These are phyloP conservation scores for Ophiothrix spiculata DNA, from an alignment of 35 echinoderm and acorn worm genomes.

Conservation along the genomic window DNA sequence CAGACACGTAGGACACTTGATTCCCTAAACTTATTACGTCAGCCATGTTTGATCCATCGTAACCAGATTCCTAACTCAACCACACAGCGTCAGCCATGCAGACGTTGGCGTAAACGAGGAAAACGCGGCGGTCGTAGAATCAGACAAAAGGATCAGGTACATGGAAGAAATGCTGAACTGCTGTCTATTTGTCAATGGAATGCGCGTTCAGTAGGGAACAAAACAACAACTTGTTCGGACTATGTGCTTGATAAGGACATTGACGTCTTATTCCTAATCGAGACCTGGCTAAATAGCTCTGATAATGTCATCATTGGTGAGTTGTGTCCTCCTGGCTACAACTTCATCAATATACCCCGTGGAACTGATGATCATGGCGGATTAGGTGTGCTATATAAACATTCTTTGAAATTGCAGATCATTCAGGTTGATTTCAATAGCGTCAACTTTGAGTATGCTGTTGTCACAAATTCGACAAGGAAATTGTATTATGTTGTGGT, in stretches of 20 bases:
- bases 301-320: slow-evolving; percentile 39
- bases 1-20: too few species aligned
- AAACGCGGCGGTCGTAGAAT: too few species aligned
- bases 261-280: slow-evolving; percentile 39
- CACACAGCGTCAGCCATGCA: too few species aligned
- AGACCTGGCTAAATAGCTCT: slow-evolving; percentile 32
- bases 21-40: too few species aligned
- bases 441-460: slow-evolving; percentile 28
- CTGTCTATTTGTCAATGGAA: slow-evolving; percentile 16
- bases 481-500: slow-evolving; percentile 7
- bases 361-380: not conserved
- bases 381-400: not conserved
- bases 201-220: slow-evolving; percentile 27
- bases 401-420: not conserved
- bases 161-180: too few species aligned
- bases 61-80: too few species aligned
- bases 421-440: not conserved
- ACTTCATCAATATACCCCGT: slow-evolving; percentile 40
- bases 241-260: slow-evolving; percentile 24
- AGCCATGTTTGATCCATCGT: too few species aligned
- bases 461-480: not conserved
- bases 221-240: slow-evolving; percentile 20
- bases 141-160: too few species aligned
- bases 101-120: too few species aligned
- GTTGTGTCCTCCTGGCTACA: slow-evolving; percentile 39